phyloP scores from a whole-genome alignment of 2,113 vertebrate genomes.

The Haemorhous mexicanus region DNA sequence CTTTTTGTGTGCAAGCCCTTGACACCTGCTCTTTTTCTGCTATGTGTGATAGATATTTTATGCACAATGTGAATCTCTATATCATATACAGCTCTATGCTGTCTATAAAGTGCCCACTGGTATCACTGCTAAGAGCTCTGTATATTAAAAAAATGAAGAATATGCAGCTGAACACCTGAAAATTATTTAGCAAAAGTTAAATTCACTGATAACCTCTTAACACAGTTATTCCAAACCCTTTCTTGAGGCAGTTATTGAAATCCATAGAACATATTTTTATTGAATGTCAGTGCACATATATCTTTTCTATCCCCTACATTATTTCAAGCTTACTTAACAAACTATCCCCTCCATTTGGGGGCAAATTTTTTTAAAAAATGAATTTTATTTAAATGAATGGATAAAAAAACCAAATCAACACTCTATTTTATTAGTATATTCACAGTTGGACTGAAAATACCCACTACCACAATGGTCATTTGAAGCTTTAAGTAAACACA shows the following conservation, averaged over 20 bases:
- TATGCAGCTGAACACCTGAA: not conserved
- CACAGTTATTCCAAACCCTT: not conserved
- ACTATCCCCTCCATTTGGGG: not conserved
- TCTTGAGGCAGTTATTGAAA: not conserved
- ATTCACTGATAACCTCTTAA: not conserved
- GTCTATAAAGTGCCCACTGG: not conserved
- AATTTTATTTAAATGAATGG: not conserved
- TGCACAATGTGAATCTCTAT: not conserved
- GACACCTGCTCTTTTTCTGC: not conserved
- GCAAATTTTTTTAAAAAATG: not conserved
- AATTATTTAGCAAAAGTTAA: not conserved
- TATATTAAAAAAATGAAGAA: not conserved
- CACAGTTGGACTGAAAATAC: not conserved
- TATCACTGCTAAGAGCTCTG: not conserved
- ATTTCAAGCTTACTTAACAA: not conserved
- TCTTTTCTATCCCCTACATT: not conserved
- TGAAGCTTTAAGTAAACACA: not conserved
- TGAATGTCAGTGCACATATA: not conserved
- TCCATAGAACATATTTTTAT: not conserved
- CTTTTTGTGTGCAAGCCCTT: not conserved
- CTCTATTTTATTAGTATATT: not conserved
- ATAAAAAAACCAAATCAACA: fast-evolving
- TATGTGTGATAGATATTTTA: not conserved
- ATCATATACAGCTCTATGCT: not conserved
- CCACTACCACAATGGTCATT: not conserved